phyloP scores from a whole-genome alignment of 2,113 vertebrate genomes.

The Halichoeres trimaculatus region DNA sequence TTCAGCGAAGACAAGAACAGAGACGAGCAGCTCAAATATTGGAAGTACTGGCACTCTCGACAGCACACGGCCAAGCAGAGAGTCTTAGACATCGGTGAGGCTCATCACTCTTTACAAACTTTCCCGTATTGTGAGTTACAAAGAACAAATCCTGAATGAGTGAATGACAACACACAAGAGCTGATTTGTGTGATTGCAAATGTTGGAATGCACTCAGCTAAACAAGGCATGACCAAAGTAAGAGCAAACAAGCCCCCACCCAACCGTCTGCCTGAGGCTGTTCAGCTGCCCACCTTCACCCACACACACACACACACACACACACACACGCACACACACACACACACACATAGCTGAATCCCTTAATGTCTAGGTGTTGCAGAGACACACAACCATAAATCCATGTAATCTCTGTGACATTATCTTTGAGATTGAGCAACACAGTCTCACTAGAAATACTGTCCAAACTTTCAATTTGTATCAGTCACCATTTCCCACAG shows the following conservation, averaged over 20 bases:
- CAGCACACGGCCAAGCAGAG: constrained; percentile 98
- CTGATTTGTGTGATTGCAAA: constrained; percentile 30
- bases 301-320: constrained; percentile 35
- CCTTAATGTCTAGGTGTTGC: constrained; percentile 54
- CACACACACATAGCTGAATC: constrained; percentile 43
- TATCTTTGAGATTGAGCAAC: constrained; percentile 40
- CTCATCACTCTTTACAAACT: not conserved
- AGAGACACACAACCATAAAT: constrained; percentile 51
- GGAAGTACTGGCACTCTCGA: constrained; percentile 98
- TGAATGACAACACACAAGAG: constrained; percentile 24
- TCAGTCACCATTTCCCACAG: constrained; percentile 23
- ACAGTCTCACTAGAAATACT: constrained; percentile 15
- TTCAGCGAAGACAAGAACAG: constrained; percentile 98
- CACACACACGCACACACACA: constrained; percentile 35
- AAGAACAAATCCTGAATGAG: not conserved
- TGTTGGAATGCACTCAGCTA: constrained; percentile 53
- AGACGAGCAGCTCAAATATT: constrained; percentile 96
- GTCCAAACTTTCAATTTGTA: not conserved
- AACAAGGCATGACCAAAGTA: constrained; percentile 49
- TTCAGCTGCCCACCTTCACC: constrained; percentile 47
- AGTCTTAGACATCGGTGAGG: constrained; percentile 95
- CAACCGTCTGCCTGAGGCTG: constrained; percentile 42
- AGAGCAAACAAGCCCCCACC: constrained; percentile 71
- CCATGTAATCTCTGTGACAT: constrained; percentile 62
- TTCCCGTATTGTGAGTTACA: not conserved